Percentiles rank a stretch among this genome's conserved stretches.
These are phyloP conservation scores for Drosophila sp. DNA, from an alignment of 1,140 invertebrate genomes.

Conservation along the genomic window DNA sequence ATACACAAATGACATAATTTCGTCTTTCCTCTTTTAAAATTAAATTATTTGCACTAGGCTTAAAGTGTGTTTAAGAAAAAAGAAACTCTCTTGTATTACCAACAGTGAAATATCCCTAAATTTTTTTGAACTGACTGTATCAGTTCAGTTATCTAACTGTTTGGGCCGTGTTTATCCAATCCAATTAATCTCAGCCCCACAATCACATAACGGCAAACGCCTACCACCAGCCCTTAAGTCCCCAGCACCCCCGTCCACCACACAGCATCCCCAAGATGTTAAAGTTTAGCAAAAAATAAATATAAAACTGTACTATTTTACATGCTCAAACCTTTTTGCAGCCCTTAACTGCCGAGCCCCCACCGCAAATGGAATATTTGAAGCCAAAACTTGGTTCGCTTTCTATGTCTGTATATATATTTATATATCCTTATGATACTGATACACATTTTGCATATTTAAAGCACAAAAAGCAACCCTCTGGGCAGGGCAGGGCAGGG, in stretches of 20 bases:
- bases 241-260: constrained; percentile 12
- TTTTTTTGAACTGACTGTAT: constrained; percentile 3
- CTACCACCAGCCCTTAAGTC: constrained; percentile 46
- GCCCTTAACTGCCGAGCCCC: constrained; percentile 62
- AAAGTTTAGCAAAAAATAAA: constrained; percentile 44
- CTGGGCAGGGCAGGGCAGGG: neutral
- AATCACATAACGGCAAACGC: constrained; percentile 49
- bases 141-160: constrained; percentile 9
- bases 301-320: constrained; percentile 69
- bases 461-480: constrained; percentile 55
- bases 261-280: constrained; percentile 31
- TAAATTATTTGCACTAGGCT: too few relatives aligned
- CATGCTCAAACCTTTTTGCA: constrained; percentile 71
- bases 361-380: constrained; percentile 32
- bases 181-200: constrained; percentile 24
- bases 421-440: constrained; percentile 12
- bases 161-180: constrained; percentile 17
- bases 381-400: constrained; percentile 33
- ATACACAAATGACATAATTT: too few relatives aligned
- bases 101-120: neutral
- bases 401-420: constrained; percentile 26
- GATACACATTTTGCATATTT: constrained; percentile 71
- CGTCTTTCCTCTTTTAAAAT: too few relatives aligned
- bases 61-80: too few relatives aligned
- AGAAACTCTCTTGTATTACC: neutral